phyloP scores from a whole-genome alignment of 1,140 invertebrate species.

The Goniozus legneri region DNA sequence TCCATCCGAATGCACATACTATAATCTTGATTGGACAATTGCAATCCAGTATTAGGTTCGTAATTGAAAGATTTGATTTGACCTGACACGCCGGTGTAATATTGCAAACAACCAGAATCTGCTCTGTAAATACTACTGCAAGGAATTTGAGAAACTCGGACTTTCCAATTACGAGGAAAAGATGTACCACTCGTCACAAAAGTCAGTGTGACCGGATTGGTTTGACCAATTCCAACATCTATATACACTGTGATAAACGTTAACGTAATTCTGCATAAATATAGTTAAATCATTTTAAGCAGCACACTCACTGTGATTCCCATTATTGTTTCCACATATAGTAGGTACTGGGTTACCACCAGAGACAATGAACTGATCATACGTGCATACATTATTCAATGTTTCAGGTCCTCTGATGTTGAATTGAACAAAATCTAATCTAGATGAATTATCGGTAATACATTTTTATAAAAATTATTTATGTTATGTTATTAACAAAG shows the following conservation, averaged over 20 bases:
- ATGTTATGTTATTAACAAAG: not conserved
- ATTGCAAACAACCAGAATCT: conserved; percentile 82
- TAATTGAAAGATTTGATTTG: conserved; percentile 81
- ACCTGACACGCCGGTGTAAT: conserved; percentile 75
- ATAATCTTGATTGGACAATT: conserved; percentile 86
- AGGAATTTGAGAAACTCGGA: conserved; percentile 74
- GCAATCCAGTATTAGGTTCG: conserved; percentile 68
- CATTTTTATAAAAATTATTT: not conserved
- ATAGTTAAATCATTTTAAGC: conserved; percentile 2
- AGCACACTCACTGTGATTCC: conserved; percentile 83
- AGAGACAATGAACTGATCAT: conserved; percentile 81
- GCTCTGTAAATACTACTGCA: conserved; percentile 72
- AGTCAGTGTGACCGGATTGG: conserved; percentile 72
- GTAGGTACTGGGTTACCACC: conserved; percentile 75
- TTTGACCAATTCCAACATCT: conserved; percentile 70
- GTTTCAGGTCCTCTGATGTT: conserved; percentile 68
- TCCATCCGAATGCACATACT: conserved; percentile 81
- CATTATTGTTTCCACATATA: conserved; percentile 78
- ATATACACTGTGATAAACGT: conserved; percentile 68
- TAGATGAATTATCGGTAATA: conserved; percentile 35
- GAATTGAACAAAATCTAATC: conserved; percentile 78
- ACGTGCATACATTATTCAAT: conserved; percentile 73
- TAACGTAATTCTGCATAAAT: not conserved
- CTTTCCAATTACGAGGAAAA: conserved; percentile 75
- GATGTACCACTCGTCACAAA: conserved; percentile 74